These are phyloP conservation scores for Neocrepidodera transversa DNA, from an alignment of 2,888 invertebrate species.

Conservation along the genomic window DNA sequence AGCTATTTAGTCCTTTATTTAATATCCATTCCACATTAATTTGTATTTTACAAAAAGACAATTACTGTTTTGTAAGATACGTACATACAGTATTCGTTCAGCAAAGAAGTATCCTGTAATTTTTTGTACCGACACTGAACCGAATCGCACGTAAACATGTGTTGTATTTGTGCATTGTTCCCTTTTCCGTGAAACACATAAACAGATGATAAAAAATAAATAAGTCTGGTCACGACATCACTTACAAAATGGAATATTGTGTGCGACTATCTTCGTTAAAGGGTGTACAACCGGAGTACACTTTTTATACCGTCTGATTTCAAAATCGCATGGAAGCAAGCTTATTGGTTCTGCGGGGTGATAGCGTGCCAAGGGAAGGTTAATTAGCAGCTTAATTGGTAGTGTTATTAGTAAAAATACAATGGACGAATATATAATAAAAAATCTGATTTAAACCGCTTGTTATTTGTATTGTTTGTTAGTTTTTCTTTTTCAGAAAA, in stretches of 20 bases:
- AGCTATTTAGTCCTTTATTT: no score
- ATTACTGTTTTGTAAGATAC: no score
- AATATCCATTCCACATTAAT: no score
- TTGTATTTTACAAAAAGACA: no score
- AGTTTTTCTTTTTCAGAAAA: no score
- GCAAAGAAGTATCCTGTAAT: conserved; percentile 7
- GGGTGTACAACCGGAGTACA: conserved; percentile 14
- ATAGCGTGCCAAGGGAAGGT: not conserved
- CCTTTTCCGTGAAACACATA: conserved; percentile 29
- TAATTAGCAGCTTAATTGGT: not conserved
- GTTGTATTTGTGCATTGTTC: conserved; percentile 36
- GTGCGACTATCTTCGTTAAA: conserved; percentile 7
- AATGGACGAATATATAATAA: not conserved
- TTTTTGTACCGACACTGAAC: conserved; percentile 15
- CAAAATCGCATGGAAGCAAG: not conserved
- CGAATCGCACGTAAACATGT: conserved; percentile 23
- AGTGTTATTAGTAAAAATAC: not conserved
- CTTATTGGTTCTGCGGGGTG: not conserved
- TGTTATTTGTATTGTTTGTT: no score
- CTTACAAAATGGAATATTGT: conserved; percentile 22
- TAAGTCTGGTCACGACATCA: conserved; percentile 27
- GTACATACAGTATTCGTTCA: conserved; percentile 49
- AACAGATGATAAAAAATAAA: conserved; percentile 33
- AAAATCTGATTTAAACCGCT: no score
- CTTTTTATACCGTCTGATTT: not conserved